phyloP scores from a whole-genome alignment of 2,888 invertebrate species.

The Diplolepis rosae region DNA sequence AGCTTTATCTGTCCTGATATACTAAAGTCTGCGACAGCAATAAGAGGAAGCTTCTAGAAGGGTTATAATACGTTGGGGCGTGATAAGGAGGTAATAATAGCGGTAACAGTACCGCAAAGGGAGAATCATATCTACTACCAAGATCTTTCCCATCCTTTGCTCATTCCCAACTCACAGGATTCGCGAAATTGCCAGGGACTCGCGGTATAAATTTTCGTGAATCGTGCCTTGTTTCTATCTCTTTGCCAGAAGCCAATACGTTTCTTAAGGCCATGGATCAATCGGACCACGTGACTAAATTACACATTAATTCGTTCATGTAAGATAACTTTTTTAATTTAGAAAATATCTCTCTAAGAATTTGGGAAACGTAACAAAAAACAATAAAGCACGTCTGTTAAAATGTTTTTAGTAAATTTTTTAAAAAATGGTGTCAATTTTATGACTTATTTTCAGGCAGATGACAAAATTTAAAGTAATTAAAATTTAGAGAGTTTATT shows the following conservation, averaged over 20 bases:
- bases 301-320: not conserved
- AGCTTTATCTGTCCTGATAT: not conserved
- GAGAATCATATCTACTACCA: slow-evolving; percentile 21
- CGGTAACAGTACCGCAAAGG: slow-evolving; percentile 11
- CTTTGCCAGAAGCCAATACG: too few relatives aligned
- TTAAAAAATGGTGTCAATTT: too few relatives aligned
- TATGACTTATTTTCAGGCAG: too few relatives aligned
- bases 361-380: too few relatives aligned
- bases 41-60: not conserved
- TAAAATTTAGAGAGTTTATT: too few relatives aligned
- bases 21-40: not conserved
- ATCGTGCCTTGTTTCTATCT: not conserved
- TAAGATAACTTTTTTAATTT: too few relatives aligned
- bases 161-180: not conserved
- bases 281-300: too few relatives aligned
- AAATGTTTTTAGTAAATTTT: too few relatives aligned
- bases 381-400: too few relatives aligned
- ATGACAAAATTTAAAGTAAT: too few relatives aligned
- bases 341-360: too few relatives aligned
- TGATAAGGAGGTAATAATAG: slow-evolving; percentile 30
- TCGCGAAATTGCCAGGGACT: not conserved
- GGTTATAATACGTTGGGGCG: slow-evolving; percentile 14
- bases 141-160: not conserved
- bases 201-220: not conserved
- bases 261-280: too few relatives aligned